Conservation (phyloP, 2,888 invertebrate genomes). For the Synergus itoensis region DNA sequence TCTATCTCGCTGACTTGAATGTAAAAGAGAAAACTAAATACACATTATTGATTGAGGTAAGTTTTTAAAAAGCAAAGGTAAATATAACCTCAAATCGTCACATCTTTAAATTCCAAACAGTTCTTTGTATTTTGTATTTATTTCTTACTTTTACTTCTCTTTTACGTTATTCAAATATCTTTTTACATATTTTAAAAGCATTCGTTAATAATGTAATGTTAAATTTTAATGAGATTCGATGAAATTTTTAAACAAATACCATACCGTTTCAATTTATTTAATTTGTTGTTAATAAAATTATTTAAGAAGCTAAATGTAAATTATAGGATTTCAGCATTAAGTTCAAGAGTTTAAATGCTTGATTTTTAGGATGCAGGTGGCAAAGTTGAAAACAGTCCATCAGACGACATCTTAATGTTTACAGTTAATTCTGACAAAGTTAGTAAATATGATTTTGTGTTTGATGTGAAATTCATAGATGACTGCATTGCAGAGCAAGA, state of each 20-base stretch:
- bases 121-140: too few relatives aligned
- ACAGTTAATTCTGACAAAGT: neutral
- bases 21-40: neutral
- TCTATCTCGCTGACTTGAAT: neutral
- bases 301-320: neutral
- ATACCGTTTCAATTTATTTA: neutral
- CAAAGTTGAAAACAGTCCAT: neutral
- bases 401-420: neutral
- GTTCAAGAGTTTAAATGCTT: neutral
- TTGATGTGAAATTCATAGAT: neutral
- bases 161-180: neutral
- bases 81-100: neutral
- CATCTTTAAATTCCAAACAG: too few relatives aligned
- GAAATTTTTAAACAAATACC: too few relatives aligned
- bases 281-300: neutral
- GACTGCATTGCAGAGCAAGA: neutral
- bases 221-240: neutral
- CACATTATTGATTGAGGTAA: constrained; percentile 3
- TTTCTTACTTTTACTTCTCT: neutral
- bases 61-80: neutral
- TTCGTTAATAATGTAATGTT: neutral
- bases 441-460: neutral
- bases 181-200: neutral
- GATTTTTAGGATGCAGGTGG: neutral
- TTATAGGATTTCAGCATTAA: neutral